Evolutionary conservation across 1,140 invertebrate genomes (phyloP).

Genomic region (Atta colombica): DNA sequence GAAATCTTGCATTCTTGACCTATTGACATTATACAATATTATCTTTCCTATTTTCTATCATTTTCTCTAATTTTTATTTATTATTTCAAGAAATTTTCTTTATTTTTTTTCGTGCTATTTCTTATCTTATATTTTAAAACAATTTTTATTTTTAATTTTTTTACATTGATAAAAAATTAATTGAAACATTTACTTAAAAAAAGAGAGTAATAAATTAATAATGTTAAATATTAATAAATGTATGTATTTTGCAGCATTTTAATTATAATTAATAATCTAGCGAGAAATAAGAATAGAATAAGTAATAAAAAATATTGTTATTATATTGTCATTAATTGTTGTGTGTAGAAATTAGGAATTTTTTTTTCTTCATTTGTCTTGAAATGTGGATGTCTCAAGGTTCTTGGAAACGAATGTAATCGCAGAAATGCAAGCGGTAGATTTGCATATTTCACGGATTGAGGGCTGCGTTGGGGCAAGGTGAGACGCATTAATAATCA

Average conservation of each 20-base stretch:
- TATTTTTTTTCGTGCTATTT: not conserved
- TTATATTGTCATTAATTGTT: not conserved
- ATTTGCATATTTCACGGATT: conserved; percentile 25
- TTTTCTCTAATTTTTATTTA: not conserved
- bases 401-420: conserved; percentile 64
- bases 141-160: not conserved
- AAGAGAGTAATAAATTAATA: not conserved
- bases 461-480: not conserved
- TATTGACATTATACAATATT: not conserved
- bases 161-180: not conserved
- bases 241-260: no score
- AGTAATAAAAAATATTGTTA: not conserved
- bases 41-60: not conserved
- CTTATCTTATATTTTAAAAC: not conserved
- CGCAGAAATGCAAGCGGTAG: conserved; percentile 38
- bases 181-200: not conserved
- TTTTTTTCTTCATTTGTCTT: not conserved
- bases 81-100: not conserved
- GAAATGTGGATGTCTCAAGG: conserved; percentile 1
- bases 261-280: no score
- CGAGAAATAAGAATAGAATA: not conserved
- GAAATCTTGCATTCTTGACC: conserved; percentile 32
- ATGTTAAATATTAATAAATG: no score
- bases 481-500: conserved; percentile 63
- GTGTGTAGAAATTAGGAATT: not conserved